Percentiles rank a stretch among this genome's conserved stretches.
phyloP scores from a whole-genome alignment of 1,140 invertebrate species.

The Leptonema lineaticorne region DNA sequence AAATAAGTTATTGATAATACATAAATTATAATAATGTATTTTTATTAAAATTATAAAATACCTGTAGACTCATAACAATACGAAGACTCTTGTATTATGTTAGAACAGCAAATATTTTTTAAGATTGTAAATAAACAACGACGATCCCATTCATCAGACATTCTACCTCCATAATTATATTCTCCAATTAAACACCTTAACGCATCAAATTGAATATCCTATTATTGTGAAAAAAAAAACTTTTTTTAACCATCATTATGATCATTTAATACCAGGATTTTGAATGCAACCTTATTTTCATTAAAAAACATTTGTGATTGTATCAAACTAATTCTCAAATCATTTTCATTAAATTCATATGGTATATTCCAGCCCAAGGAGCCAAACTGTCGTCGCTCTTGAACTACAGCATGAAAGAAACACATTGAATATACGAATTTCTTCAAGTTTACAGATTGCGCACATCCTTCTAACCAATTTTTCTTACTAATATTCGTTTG shows the following conservation, averaged over 20 bases:
- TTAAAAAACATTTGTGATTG: slow-evolving; percentile 90
- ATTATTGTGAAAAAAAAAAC: slow-evolving; percentile 33
- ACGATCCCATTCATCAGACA: slow-evolving; percentile 94
- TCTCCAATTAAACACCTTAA: slow-evolving; percentile 89
- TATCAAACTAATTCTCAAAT: slow-evolving; percentile 82
- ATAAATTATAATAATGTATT: neutral
- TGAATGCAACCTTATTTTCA: slow-evolving; percentile 66
- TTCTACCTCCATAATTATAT: slow-evolving; percentile 95
- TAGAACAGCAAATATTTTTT: slow-evolving; percentile 74
- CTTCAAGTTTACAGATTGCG: slow-evolving; percentile 76
- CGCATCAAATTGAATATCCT: slow-evolving; percentile 86
- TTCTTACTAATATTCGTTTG: slow-evolving; percentile 80
- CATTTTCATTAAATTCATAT: slow-evolving; percentile 96
- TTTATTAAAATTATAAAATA: slow-evolving; percentile 26
- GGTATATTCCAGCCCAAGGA: slow-evolving; percentile 93
- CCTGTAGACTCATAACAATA: slow-evolving; percentile 65
- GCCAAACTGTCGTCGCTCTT: slow-evolving; percentile 89
- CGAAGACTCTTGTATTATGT: slow-evolving; percentile 55
- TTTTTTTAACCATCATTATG: neutral
- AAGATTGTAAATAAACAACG: slow-evolving; percentile 83
- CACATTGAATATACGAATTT: slow-evolving; percentile 86
- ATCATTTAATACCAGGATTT: neutral
- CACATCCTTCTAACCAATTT: slow-evolving; percentile 85
- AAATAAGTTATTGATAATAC: neutral
- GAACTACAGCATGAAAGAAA: slow-evolving; percentile 93